Percentiles rank a stretch among this genome's conserved stretches.
These are phyloP conservation scores for Delphinapterus leucas DNA, from an alignment of 2,113 vertebrate genomes.

Conservation along the genomic window DNA sequence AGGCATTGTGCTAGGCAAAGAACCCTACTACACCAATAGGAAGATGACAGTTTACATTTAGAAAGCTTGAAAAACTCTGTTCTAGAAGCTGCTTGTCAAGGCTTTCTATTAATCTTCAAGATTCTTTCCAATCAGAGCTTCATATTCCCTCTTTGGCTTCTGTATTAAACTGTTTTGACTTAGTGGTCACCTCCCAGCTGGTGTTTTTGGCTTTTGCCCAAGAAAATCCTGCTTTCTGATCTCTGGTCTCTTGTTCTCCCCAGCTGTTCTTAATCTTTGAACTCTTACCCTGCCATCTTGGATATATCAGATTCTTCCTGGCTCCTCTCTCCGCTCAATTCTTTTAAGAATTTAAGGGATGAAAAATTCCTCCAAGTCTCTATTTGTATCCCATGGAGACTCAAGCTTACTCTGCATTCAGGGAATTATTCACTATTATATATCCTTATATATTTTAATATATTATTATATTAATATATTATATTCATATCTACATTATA, in stretches of 20 bases:
- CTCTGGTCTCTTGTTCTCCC: neutral
- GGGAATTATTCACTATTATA: neutral
- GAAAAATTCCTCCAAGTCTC: conserved; percentile 37
- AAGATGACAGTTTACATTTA: neutral
- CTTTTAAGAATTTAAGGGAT: conserved; percentile 53
- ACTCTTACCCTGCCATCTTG: conserved; percentile 56
- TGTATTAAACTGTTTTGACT: conserved; percentile 52
- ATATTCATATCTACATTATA: neutral
- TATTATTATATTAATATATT: neutral
- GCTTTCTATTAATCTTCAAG: conserved; percentile 11
- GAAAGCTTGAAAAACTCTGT: neutral
- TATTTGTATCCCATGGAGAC: neutral
- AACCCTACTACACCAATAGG: neutral
- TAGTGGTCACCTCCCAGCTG: conserved; percentile 58
- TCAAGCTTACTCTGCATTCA: neutral
- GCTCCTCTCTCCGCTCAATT: neutral
- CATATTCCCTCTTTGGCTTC: conserved; percentile 31
- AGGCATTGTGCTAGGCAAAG: neutral
- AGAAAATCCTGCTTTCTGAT: conserved; percentile 56
- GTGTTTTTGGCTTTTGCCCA: conserved; percentile 58
- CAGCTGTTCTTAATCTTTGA: conserved; percentile 68
- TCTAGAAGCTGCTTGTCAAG: conserved; percentile 26
- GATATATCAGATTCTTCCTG: conserved; percentile 39
- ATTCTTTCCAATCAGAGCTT: conserved; percentile 40
- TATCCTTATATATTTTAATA: neutral